Evolutionary conservation across 2,797 vertebrate genomes (phyloP).

Genomic region (Halcyon chelicuti): DNA sequence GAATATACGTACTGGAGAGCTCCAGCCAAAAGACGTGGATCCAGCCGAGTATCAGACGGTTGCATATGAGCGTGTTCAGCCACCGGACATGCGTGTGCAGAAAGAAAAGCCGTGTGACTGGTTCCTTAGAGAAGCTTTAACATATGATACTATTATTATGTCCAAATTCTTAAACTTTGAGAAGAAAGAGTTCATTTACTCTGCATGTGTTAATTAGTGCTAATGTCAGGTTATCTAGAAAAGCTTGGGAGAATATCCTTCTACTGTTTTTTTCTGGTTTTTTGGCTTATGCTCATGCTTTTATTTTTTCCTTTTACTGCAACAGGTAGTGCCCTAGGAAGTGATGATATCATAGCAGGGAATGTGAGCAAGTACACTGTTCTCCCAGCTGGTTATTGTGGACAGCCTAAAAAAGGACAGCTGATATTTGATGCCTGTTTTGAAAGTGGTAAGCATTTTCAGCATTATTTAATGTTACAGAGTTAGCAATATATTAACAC

Average conservation of each 20-base stretch:
- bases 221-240: background rate
- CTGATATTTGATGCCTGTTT: conserved; percentile 97
- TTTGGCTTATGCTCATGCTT: background rate
- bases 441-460: conserved; percentile 92
- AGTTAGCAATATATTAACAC: background rate
- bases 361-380: conserved; percentile 92
- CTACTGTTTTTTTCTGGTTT: background rate
- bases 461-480: background rate
- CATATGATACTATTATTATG: background rate
- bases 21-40: background rate
- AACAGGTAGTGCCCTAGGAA: conserved; percentile 86
- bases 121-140: background rate
- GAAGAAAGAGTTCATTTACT: background rate
- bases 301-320: background rate
- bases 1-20: background rate
- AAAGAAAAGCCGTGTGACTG: background rate
- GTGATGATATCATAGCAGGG: conserved; percentile 90
- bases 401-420: conserved; percentile 89
- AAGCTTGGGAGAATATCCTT: background rate
- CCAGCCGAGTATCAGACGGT: background rate
- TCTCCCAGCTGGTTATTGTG: conserved; percentile 86
- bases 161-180: background rate
- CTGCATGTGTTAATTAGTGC: background rate
- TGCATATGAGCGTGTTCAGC: background rate
- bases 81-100: background rate